A percentile compares a stretch with the other conserved stretches of the same genome.
Conservation (phyloP, 2,888 invertebrate genomes). For the Ferrisia virgata region DNA sequence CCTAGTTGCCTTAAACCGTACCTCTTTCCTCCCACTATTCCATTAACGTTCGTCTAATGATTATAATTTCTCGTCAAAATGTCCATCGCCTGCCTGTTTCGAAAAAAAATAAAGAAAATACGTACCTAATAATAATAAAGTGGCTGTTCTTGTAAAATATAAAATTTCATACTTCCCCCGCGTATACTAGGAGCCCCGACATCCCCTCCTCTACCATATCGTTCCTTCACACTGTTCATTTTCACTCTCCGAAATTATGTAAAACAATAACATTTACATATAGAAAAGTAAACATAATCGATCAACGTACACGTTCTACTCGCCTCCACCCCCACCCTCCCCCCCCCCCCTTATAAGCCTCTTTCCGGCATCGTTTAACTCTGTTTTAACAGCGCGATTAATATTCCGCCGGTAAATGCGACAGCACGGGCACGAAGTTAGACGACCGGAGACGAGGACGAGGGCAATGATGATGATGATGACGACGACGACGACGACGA, state of each 20-base stretch:
- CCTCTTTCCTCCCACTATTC: too few species aligned
- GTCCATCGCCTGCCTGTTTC: background rate
- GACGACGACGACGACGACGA: background rate
- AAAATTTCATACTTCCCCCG: background rate
- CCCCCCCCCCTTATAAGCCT: too few species aligned
- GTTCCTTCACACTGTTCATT: too few species aligned
- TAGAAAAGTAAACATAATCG: constrained; percentile 4
- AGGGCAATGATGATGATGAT: background rate
- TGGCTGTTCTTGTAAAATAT: background rate
- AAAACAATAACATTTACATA: background rate
- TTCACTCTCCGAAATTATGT: background rate
- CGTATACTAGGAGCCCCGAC: background rate
- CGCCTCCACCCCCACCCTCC: too few species aligned
- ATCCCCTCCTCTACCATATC: background rate
- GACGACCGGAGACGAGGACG: too few species aligned
- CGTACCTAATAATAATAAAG: background rate
- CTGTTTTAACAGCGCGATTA: background rate
- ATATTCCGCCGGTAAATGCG: background rate
- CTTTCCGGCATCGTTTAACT: background rate
- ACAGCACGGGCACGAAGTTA: too few species aligned
- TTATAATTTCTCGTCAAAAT: background rate
- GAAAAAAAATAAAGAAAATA: background rate
- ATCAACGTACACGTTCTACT: background rate
- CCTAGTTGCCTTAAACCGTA: too few species aligned
- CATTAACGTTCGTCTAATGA: background rate